Conservation (phyloP, 2,888 invertebrate genomes). For the Norana najaformis region DNA sequence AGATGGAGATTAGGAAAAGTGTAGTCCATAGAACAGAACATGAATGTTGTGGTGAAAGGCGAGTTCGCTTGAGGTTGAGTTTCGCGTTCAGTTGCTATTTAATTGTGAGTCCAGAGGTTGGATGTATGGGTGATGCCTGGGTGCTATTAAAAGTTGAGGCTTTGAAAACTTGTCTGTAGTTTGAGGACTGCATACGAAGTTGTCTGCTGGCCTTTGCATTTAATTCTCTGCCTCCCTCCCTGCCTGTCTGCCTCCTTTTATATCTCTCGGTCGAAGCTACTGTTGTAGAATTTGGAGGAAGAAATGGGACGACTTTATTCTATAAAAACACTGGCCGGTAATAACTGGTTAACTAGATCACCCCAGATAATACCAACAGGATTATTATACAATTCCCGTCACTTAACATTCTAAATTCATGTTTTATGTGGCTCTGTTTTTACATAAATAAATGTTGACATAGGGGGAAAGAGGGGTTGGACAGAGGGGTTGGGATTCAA, state of each 20-base stretch:
- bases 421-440: too few species aligned
- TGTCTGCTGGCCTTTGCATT: not conserved
- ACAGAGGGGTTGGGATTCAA: too few species aligned
- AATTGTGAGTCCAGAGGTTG: not conserved
- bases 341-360: not conserved
- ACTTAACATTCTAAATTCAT: not conserved
- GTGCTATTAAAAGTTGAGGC: not conserved
- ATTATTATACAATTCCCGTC: not conserved
- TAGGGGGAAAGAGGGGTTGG: too few species aligned
- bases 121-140: not conserved
- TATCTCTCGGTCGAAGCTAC: not conserved
- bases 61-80: not conserved
- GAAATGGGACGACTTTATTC: not conserved
- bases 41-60: too few species aligned
- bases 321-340: not conserved
- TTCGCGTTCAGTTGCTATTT: not conserved
- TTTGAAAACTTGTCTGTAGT: not conserved
- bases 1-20: too few species aligned
- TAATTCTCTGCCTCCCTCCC: not conserved
- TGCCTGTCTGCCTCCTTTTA: not conserved
- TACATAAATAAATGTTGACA: too few species aligned
- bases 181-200: not conserved
- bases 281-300: not conserved
- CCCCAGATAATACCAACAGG: not conserved
- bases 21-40: too few species aligned